These are phyloP conservation scores for Peromyscus melanophrys DNA, from an alignment of 2,797 vertebrate species.

Conservation along the genomic window DNA sequence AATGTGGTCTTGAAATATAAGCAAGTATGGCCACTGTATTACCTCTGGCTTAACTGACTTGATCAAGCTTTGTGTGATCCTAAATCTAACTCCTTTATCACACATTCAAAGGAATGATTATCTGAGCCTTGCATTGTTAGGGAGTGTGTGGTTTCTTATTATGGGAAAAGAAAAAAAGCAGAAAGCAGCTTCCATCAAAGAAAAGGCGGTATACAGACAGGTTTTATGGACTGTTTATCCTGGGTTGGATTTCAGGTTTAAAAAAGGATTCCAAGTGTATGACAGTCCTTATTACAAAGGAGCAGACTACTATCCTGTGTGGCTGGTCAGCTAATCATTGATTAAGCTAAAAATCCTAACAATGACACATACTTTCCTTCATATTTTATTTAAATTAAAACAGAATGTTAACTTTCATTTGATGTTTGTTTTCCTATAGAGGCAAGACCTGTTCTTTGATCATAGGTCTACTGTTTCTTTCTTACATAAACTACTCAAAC, in stretches of 20 bases:
- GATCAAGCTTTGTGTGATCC: conserved; percentile 48
- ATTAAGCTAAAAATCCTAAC: conserved; percentile 58
- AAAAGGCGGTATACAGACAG: neutral
- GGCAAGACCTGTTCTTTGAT: conserved; percentile 45
- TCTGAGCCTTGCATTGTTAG: neutral
- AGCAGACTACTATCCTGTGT: neutral
- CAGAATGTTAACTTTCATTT: conserved; percentile 53
- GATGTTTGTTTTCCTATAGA: conserved; percentile 57
- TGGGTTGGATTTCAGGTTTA: conserved; percentile 55
- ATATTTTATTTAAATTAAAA: conserved; percentile 62
- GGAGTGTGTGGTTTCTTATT: conserved; percentile 14
- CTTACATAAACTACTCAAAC: conserved; percentile 56
- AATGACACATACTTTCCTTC: conserved; percentile 36
- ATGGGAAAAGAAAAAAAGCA: conserved; percentile 40
- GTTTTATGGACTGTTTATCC: conserved; percentile 38
- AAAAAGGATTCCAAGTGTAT: conserved; percentile 16
- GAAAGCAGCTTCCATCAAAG: conserved; percentile 28
- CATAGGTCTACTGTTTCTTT: conserved; percentile 35
- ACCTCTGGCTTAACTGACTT: conserved; percentile 22
- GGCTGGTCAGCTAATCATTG: conserved; percentile 27
- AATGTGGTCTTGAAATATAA: conserved; percentile 64
- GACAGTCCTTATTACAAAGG: conserved; percentile 46
- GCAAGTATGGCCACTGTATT: neutral
- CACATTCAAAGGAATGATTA: conserved; percentile 41
- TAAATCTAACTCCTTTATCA: conserved; percentile 64